These are phyloP conservation scores for Orussus abietinus DNA, from an alignment of 1,140 invertebrate genomes.

Conservation along the genomic window DNA sequence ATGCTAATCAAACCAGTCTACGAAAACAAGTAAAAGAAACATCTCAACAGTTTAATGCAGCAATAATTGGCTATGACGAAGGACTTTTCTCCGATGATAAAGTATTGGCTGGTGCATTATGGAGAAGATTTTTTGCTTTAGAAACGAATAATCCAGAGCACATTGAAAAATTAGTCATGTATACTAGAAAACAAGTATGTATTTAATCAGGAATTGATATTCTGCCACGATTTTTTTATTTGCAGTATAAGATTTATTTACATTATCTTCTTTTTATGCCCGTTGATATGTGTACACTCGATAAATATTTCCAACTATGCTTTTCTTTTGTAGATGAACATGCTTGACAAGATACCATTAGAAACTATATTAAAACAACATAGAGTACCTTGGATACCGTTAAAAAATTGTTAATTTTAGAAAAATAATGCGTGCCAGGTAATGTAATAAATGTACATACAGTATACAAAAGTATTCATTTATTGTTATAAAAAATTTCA, in stretches of 20 bases:
- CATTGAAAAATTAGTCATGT: slow-evolving; percentile 66
- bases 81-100: slow-evolving; percentile 70
- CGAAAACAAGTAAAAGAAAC: slow-evolving; percentile 60
- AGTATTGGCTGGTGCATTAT: slow-evolving; percentile 75
- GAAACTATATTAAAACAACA: slow-evolving; percentile 44
- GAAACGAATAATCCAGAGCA: slow-evolving; percentile 59
- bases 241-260: too few species aligned
- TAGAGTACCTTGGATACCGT: slow-evolving; percentile 42
- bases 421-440: too few species aligned
- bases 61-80: slow-evolving; percentile 82
- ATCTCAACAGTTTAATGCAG: slow-evolving; percentile 77
- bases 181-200: slow-evolving; percentile 68
- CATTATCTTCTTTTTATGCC: too few species aligned
- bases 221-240: too few species aligned
- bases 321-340: slow-evolving; percentile 29
- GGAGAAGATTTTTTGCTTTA: slow-evolving; percentile 72
- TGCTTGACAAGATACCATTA: slow-evolving; percentile 45
- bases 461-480: too few species aligned
- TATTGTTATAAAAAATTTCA: too few species aligned
- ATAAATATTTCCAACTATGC: too few species aligned
- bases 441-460: too few species aligned
- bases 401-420: slow-evolving; percentile 21
- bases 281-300: too few species aligned
- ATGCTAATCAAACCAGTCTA: slow-evolving; percentile 56
- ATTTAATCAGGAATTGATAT: too few species aligned